phyloP scores from a whole-genome alignment of 2,888 invertebrate genomes.

The Hesperia comma region DNA sequence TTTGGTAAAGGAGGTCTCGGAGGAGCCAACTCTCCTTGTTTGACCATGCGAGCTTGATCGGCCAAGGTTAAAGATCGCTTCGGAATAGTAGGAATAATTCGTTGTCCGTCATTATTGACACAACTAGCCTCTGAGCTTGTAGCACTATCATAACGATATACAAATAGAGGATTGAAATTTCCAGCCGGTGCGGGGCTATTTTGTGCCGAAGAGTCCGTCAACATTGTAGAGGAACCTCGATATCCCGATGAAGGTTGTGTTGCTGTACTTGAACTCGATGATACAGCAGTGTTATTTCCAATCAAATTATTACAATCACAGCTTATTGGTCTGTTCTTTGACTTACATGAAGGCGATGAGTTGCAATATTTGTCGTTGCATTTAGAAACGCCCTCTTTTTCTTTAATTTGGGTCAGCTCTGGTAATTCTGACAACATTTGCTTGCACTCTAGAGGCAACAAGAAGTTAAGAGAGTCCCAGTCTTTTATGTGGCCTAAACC shows the following conservation, averaged over 20 bases:
- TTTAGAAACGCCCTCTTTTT: slow-evolving; percentile 69
- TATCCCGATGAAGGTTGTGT: slow-evolving; percentile 94
- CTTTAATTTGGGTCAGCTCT: slow-evolving; percentile 87
- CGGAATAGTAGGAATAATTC: slow-evolving; percentile 84
- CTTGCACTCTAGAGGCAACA: slow-evolving; percentile 93
- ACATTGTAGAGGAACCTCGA: slow-evolving; percentile 92
- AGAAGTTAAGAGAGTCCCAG: slow-evolving; percentile 95
- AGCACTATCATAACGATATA: slow-evolving; percentile 92
- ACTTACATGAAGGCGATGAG: slow-evolving; percentile 73
- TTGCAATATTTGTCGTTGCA: slow-evolving; percentile 74
- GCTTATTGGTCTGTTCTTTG: slow-evolving; percentile 84
- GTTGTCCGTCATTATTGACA: slow-evolving; percentile 80
- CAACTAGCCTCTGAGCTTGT: slow-evolving; percentile 89
- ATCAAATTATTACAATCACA: slow-evolving; percentile 84
- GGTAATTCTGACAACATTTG: slow-evolving; percentile 91
- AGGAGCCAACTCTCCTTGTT: slow-evolving; percentile 83
- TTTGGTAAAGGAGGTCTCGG: slow-evolving; percentile 89
- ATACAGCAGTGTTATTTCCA: slow-evolving; percentile 83
- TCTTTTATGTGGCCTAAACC: slow-evolving; percentile 94
- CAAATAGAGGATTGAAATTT: slow-evolving; percentile 89
- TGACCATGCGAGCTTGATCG: slow-evolving; percentile 73
- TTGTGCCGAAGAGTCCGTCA: slow-evolving; percentile 90
- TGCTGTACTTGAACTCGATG: slow-evolving; percentile 87
- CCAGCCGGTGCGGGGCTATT: slow-evolving; percentile 85
- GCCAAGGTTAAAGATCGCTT: slow-evolving; percentile 87